These are phyloP conservation scores for Nineta flava DNA, from an alignment of 2,888 invertebrate genomes.

Conservation along the genomic window DNA sequence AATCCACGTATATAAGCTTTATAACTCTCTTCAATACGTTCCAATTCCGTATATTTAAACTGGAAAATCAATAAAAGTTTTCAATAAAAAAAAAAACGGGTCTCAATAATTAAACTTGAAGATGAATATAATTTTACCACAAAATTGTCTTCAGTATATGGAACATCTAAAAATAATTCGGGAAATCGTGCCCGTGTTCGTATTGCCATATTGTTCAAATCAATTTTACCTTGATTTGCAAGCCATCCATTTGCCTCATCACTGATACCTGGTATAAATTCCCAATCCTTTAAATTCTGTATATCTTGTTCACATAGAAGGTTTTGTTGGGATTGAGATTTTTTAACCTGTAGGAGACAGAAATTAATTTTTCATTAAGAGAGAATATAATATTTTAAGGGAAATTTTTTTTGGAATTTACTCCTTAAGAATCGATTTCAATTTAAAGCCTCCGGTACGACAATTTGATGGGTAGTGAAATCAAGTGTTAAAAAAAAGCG, in stretches of 20 bases:
- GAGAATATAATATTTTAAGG: too few relatives aligned
- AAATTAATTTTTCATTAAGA: too few relatives aligned
- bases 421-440: too few relatives aligned
- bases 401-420: too few relatives aligned
- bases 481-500: too few relatives aligned
- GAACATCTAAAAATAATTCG: too few relatives aligned
- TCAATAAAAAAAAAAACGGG: too few relatives aligned
- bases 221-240: background rate
- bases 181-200: background rate
- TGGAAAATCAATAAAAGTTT: constrained; percentile 23
- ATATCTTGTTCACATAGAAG: constrained; percentile 53
- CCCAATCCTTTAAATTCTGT: constrained; percentile 46
- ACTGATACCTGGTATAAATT: constrained; percentile 31
- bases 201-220: background rate
- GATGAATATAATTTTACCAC: constrained; percentile 36
- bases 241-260: background rate
- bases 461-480: too few relatives aligned
- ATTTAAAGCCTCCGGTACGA: too few relatives aligned
- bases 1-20: constrained; percentile 49
- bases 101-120: too few relatives aligned
- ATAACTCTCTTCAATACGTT: constrained; percentile 41
- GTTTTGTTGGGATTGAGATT: constrained; percentile 24
- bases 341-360: background rate
- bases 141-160: constrained; percentile 26
- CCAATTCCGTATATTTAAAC: constrained; percentile 45